Evolutionary conservation across 1,140 invertebrate species (phyloP).

Genomic region (Heliconius melpomene): DNA sequence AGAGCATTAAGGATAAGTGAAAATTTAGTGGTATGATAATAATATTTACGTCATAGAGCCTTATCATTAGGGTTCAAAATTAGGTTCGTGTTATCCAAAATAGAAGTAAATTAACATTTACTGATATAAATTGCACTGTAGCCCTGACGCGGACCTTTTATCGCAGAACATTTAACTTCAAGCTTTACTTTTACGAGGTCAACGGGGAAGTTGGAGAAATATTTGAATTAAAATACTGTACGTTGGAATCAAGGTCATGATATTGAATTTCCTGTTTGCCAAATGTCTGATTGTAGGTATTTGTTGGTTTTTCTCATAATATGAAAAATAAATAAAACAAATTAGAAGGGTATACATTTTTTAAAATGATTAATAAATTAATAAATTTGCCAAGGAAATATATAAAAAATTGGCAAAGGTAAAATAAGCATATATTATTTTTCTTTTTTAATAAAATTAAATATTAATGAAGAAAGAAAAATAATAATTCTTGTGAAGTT

Average conservation of each 20-base stretch:
- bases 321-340: background rate
- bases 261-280: background rate
- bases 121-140: constrained; percentile 12
- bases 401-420: too few relatives aligned
- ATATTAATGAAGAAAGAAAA: too few relatives aligned
- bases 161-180: constrained; percentile 5
- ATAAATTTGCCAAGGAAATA: too few relatives aligned
- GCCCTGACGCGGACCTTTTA: constrained; percentile 5
- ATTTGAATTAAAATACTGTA: background rate
- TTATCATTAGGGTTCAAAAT: constrained; percentile 9
- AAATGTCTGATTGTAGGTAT: background rate
- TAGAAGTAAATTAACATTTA: constrained; percentile 12
- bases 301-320: background rate
- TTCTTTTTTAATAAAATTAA: too few relatives aligned
- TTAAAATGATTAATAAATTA: too few relatives aligned
- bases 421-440: too few relatives aligned
- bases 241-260: background rate
- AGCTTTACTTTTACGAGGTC: constrained; percentile 12
- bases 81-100: constrained; percentile 10
- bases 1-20: background rate
- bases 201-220: background rate
- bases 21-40: background rate
- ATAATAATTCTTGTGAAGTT: too few relatives aligned
- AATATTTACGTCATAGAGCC: background rate
- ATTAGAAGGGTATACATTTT: background rate